A percentile compares a stretch with the other conserved stretches of the same genome.
Conservation (phyloP, 2,113 vertebrate genomes). For the Aleadryas rufinucha region DNA sequence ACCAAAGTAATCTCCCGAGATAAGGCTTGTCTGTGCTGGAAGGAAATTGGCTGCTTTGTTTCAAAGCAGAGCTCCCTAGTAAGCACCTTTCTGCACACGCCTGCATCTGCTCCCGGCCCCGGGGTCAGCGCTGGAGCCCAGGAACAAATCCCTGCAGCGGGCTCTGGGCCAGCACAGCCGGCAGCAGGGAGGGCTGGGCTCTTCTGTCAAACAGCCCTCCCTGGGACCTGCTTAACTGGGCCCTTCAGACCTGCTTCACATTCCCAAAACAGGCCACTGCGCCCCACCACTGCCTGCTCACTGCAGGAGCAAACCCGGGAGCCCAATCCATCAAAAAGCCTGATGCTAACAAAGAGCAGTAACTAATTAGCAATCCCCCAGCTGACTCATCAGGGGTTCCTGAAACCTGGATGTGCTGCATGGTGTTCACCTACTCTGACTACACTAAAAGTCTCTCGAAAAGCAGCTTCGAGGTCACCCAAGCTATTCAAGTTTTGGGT, state of each 20-base stretch:
- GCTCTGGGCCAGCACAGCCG: not conserved
- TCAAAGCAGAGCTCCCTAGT: not conserved
- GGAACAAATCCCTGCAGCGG: not conserved
- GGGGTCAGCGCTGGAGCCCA: not conserved
- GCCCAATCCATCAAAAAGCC: not conserved
- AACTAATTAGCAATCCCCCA: not conserved
- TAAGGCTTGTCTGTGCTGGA: not conserved
- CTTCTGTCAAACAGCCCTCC: not conserved
- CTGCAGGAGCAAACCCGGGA: not conserved
- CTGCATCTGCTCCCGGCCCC: not conserved
- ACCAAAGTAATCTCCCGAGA: not conserved
- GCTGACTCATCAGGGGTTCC: not conserved
- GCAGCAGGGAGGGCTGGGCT: not conserved
- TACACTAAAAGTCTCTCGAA: not conserved
- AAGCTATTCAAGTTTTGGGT: not conserved
- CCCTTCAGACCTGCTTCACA: not conserved
- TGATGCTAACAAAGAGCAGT: not conserved
- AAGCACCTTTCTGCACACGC: not conserved
- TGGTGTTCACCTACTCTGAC: not conserved
- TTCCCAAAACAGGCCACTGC: not conserved
- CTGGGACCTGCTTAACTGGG: not conserved
- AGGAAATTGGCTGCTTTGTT: constrained; percentile 25
- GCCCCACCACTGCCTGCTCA: not conserved
- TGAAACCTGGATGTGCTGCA: not conserved
- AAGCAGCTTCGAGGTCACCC: not conserved